Conservation (phyloP, 2,113 vertebrate genomes). For the Ahaetulla prasina region DNA sequence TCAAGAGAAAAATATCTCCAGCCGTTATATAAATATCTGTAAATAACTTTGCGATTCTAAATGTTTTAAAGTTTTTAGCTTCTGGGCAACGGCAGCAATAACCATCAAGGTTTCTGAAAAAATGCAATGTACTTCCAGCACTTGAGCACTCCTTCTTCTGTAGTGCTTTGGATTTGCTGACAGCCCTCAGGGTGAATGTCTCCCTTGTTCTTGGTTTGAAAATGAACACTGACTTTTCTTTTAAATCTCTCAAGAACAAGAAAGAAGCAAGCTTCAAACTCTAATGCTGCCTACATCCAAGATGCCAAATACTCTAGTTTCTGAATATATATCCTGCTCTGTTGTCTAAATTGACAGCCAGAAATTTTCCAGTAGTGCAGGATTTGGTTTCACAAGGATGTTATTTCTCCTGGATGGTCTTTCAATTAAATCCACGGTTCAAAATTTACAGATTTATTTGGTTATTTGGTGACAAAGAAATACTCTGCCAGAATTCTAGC, state of each 20-base stretch:
- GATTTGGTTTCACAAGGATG: neutral
- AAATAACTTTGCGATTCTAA: constrained; percentile 13
- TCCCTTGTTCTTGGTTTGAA: constrained; percentile 3
- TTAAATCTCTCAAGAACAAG: neutral
- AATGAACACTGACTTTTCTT: neutral
- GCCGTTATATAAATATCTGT: constrained; percentile 2
- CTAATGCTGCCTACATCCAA: neutral
- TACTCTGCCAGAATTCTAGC: neutral
- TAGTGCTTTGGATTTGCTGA: neutral
- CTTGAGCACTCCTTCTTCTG: constrained; percentile 8
- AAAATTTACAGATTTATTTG: neutral
- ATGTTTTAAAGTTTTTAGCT: neutral
- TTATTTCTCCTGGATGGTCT: neutral
- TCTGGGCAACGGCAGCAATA: neutral
- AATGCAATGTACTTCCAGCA: neutral
- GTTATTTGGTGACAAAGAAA: neutral
- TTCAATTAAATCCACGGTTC: neutral
- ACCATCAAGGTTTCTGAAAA: neutral
- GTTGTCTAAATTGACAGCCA: neutral
- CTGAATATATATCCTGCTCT: neutral
- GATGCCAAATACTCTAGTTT: neutral
- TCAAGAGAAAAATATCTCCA: neutral
- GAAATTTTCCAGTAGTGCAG: neutral
- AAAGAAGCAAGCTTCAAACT: neutral
- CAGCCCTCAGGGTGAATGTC: constrained; percentile 3